These are phyloP conservation scores for Lordiphosa mommai DNA, from an alignment of 1,140 invertebrate species.

Conservation along the genomic window DNA sequence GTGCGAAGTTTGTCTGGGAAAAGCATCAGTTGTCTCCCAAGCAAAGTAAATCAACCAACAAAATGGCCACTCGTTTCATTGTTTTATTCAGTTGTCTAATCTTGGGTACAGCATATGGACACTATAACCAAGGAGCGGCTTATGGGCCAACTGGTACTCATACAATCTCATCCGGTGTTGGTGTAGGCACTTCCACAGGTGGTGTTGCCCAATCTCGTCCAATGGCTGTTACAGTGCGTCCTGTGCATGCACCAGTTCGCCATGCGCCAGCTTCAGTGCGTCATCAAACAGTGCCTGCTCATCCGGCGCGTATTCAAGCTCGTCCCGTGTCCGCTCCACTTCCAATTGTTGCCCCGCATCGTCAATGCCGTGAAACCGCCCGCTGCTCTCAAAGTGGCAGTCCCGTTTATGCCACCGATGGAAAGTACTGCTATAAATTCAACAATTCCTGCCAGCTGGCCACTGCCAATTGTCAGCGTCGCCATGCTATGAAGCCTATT, in stretches of 20 bases:
- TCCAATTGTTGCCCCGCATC: not conserved
- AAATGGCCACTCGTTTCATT: slow-evolving; percentile 1
- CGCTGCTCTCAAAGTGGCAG: not conserved
- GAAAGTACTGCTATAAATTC: not conserved
- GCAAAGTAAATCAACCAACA: not conserved
- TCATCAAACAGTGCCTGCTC: not conserved
- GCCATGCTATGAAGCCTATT: not conserved
- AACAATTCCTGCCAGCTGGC: not conserved
- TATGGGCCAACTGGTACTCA: not conserved
- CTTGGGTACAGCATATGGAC: not conserved
- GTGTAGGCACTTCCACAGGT: not conserved
- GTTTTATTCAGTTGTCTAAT: not conserved
- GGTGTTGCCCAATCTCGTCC: not conserved
- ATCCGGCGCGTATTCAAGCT: not conserved
- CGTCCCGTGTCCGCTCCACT: not conserved
- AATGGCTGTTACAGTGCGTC: not conserved
- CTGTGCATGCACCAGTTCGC: not conserved
- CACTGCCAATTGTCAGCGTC: not conserved
- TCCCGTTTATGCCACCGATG: not conserved
- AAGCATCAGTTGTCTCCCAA: slow-evolving; percentile 4
- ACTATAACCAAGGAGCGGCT: not conserved
- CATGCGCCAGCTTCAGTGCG: not conserved
- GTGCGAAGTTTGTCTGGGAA: not conserved
- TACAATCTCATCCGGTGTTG: not conserved
- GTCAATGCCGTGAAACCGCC: not conserved